A percentile compares a stretch with the other conserved stretches of the same genome.
These are phyloP conservation scores for Cephus rjabovi DNA, from an alignment of 2,888 invertebrate genomes.

Conservation along the genomic window DNA sequence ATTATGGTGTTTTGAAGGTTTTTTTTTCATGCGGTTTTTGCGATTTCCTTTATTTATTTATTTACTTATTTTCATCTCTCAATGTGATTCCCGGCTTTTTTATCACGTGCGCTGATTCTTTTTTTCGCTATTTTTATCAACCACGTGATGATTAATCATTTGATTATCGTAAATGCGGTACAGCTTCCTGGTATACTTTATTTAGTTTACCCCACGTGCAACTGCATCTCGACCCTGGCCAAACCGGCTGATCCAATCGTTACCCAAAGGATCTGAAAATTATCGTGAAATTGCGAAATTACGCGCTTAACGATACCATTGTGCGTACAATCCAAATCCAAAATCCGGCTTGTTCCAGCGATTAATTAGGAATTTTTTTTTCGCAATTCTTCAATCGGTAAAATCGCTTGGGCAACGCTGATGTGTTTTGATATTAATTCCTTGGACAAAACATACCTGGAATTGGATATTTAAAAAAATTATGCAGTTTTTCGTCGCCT, in stretches of 20 bases:
- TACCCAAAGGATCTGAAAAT: background rate
- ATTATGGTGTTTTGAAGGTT: background rate
- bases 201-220: background rate
- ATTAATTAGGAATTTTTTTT: background rate
- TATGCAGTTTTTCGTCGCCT: background rate
- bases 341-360: background rate
- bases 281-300: background rate
- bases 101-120: background rate
- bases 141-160: background rate
- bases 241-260: background rate
- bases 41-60: background rate
- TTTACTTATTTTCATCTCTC: background rate
- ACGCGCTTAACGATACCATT: background rate
- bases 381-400: background rate
- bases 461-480: background rate
- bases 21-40: background rate
- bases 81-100: background rate
- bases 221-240: background rate
- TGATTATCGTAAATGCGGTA: background rate
- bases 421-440: background rate
- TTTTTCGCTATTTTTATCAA: background rate
- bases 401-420: background rate
- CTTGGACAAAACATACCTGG: background rate
- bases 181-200: background rate
- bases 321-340: background rate